A percentile compares a stretch with the other conserved stretches of the same genome.
phyloP scores from a whole-genome alignment of 2,113 vertebrate species.

The Jaculus jaculus region DNA sequence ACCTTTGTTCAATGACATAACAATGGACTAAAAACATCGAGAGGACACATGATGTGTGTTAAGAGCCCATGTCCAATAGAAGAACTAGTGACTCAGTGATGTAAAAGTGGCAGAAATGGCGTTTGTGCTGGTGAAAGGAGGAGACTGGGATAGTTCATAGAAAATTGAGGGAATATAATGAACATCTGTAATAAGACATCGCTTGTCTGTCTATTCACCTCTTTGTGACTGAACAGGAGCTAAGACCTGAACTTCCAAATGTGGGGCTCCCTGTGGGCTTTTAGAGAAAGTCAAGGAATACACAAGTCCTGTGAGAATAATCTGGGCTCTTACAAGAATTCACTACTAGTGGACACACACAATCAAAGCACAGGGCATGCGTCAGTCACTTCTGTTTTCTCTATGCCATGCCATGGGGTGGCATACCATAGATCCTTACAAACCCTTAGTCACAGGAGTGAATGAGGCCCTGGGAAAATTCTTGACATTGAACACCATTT shows the following conservation, averaged over 20 bases:
- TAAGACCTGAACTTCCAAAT: not conserved
- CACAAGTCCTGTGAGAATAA: not conserved
- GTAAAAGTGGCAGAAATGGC: not conserved
- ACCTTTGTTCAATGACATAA: not conserved
- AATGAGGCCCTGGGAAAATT: constrained; percentile 59
- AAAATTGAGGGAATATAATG: not conserved
- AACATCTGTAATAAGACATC: not conserved
- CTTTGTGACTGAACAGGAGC: not conserved
- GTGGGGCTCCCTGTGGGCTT: not conserved
- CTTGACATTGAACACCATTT: constrained; percentile 57
- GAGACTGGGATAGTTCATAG: not conserved
- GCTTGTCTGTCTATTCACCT: not conserved
- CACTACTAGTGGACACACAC: not conserved
- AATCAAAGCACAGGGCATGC: not conserved
- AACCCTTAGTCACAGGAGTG: not conserved
- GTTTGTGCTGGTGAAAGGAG: not conserved
- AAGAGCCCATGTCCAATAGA: not conserved
- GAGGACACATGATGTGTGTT: too few relatives aligned
- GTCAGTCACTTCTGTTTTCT: not conserved
- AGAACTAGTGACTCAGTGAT: not conserved
- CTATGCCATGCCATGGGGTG: not conserved
- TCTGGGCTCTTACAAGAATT: not conserved
- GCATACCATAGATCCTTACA: not conserved
- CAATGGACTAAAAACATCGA: not conserved
- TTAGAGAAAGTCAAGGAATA: not conserved